These are phyloP conservation scores for Zosterops pallidus DNA, from an alignment of 2,113 vertebrate genomes.

Conservation along the genomic window DNA sequence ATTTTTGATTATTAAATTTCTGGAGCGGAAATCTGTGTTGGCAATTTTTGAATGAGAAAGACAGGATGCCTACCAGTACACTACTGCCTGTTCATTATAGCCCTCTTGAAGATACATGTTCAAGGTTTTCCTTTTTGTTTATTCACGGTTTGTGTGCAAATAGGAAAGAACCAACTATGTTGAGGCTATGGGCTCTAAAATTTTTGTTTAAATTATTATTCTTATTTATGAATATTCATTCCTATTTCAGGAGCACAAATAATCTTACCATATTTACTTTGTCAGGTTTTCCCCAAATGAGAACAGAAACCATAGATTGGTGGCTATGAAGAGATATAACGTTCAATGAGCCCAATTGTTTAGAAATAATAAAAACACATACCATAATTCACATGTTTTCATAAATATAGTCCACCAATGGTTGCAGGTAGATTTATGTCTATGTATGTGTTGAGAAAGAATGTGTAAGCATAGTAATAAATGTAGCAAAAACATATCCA, in stretches of 20 bases:
- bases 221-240: neutral
- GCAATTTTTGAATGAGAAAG: neutral
- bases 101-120: neutral
- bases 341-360: neutral
- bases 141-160: neutral
- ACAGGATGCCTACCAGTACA: neutral
- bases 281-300: neutral
- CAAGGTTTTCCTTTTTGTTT: neutral
- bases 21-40: neutral
- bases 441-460: neutral
- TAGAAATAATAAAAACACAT: neutral
- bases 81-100: neutral
- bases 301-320: neutral
- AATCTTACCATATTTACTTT: neutral
- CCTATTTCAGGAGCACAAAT: neutral
- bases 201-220: neutral
- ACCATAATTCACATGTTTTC: neutral
- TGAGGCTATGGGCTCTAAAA: neutral
- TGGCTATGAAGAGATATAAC: neutral
- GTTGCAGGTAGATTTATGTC: neutral
- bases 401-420: neutral
- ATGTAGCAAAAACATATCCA: neutral
- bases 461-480: neutral
- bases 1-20: conserved; percentile 7
- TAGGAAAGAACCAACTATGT: neutral